Base-by-base conservation (phyloP, 2,888 invertebrate species). In the Epinotia demarniana region DNA sequence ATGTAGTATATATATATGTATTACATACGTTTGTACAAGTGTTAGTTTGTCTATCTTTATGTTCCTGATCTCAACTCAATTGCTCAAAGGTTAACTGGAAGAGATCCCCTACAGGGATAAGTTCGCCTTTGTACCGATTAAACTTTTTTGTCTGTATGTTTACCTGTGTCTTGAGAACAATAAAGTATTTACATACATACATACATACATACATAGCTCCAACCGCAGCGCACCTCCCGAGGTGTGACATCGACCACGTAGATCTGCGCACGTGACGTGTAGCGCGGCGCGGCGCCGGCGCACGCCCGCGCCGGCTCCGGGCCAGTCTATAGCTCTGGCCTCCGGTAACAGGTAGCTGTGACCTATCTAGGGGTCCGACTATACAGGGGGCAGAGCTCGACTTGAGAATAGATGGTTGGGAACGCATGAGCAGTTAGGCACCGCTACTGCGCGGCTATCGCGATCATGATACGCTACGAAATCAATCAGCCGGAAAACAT, bases 181-280 rank as follows among this genome's bases (percentile, higher is more conserved):
- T n/a, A n/a, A n/a, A n/a, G n/a, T n/a, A n/a, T n/a, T n/a, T n/a
- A n/a, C n/a, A n/a, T n/a, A n/a, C n/a, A n/a, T n/a, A n/a, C n/a
- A n/a, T n/a, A n/a, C n/a, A n/a, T n/a, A n/a, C n/a, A n/a, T n/a
- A n/a, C n/a, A n/a, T n/a, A n/a, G 39, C 27, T 6, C 13, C 18
- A 19, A 16, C 6, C 18, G 9, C 39, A 53, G 53, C 13, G 53
- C 57, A 67, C 55, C 55, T 39, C 8, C 39, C 55, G 60, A 33
- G 69, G 63, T 63, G 63, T 69, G 69, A 63, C 63, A 63, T 74
- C 70, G 63, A 64, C 58, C 74, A 74, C 74, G 74, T 70, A 69
- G 72, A 70, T 70, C 70, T 27, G 0, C 63, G 69, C 74, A 74
- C 69, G 63, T 69, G 69, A 64, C 49, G 69, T 63, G 53, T 8